Conservation (phyloP, 2,797 vertebrate genomes). For the Clamator glandarius region DNA sequence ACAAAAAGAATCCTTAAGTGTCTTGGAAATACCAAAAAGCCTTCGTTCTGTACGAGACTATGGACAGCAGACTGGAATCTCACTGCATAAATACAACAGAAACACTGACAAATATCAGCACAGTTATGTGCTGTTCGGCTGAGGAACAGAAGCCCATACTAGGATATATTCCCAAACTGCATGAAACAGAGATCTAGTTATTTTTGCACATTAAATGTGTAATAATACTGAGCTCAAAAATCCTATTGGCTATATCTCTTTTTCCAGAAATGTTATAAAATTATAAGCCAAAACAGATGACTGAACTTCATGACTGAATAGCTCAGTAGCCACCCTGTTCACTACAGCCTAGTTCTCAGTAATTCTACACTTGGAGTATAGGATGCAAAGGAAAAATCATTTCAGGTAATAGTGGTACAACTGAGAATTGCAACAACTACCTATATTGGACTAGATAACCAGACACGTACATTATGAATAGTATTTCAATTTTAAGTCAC, state of each 20-base stretch:
- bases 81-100: not conserved
- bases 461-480: not conserved
- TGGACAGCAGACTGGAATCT: not conserved
- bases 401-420: not conserved
- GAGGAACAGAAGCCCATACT: not conserved
- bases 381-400: not conserved
- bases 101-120: not conserved
- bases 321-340: not conserved
- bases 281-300: not conserved
- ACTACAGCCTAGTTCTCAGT: not conserved
- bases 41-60: not conserved
- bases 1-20: not conserved
- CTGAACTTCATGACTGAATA: not conserved
- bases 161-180: not conserved
- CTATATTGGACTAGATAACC: not conserved
- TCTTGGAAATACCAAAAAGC: not conserved
- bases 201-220: not conserved
- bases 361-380: not conserved
- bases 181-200: not conserved
- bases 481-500: not conserved
- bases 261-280: not conserved
- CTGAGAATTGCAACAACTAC: not conserved
- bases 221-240: not conserved
- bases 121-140: not conserved
- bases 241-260: not conserved